phyloP scores from a whole-genome alignment of 2,888 invertebrate species.

The Drosophila formosana region DNA sequence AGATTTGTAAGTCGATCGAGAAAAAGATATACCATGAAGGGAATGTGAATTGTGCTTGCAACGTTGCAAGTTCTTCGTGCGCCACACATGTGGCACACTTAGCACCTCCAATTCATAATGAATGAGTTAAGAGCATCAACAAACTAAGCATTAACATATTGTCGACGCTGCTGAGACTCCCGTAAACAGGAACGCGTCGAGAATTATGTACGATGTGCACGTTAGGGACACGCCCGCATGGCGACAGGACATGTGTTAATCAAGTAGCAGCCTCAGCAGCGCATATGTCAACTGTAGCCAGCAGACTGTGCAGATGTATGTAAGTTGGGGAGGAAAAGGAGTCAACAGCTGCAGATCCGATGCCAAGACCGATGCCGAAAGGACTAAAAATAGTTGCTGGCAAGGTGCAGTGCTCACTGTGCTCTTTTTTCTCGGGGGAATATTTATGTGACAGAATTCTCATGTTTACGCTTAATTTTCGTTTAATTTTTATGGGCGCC shows the following conservation, averaged over 20 bases:
- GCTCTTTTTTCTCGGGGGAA: constrained; percentile 16
- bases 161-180: constrained; percentile 38
- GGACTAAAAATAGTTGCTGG: constrained; percentile 72
- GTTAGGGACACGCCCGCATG: constrained; percentile 68
- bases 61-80: constrained; percentile 2
- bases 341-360: constrained; percentile 63
- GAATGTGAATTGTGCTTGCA: not conserved
- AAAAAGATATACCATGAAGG: not conserved
- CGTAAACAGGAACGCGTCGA: constrained; percentile 32
- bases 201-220: constrained; percentile 35
- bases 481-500: constrained; percentile 82
- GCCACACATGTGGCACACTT: constrained; percentile 64
- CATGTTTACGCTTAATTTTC: constrained; percentile 82
- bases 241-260: constrained; percentile 77
- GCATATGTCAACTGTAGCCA: constrained; percentile 61
- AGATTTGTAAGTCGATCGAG: too few relatives aligned
- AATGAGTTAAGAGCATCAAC: constrained; percentile 79
- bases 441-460: constrained; percentile 82
- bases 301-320: constrained; percentile 30
- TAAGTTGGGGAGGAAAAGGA: constrained; percentile 42
- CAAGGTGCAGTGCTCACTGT: constrained; percentile 55
- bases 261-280: constrained; percentile 72
- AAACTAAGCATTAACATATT: constrained; percentile 73
- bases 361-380: constrained; percentile 32
- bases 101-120: constrained; percentile 79